These are phyloP conservation scores for Drosophila borealis DNA, from an alignment of 2,888 invertebrate genomes.

Conservation along the genomic window DNA sequence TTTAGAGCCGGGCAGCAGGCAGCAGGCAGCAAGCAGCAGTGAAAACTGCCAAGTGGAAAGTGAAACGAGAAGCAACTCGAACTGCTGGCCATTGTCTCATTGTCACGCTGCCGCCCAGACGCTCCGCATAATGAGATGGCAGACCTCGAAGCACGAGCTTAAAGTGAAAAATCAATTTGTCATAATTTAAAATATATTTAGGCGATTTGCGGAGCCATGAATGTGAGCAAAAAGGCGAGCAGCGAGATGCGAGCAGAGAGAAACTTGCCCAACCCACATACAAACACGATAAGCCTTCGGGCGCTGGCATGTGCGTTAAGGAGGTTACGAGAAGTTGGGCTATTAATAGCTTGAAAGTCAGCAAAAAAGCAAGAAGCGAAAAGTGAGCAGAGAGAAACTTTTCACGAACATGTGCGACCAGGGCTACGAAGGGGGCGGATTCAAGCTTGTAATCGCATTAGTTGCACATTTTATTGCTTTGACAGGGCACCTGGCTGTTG, in stretches of 20 bases:
- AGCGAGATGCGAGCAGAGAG: slow-evolving; percentile 2
- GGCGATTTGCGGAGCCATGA: slow-evolving; percentile 29
- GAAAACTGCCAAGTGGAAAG: slow-evolving; percentile 21
- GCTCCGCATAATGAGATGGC: slow-evolving; percentile 75
- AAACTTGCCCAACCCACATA: not conserved
- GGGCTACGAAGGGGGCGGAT: not conserved
- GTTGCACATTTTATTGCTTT: slow-evolving; percentile 74
- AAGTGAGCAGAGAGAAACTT: slow-evolving; percentile 10
- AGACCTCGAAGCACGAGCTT: slow-evolving; percentile 34
- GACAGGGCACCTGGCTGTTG: slow-evolving; percentile 28
- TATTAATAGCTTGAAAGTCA: not conserved
- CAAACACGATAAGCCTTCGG: not conserved
- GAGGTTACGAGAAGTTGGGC: too few relatives aligned
- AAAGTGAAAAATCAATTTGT: slow-evolving; percentile 61
- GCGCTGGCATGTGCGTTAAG: too few relatives aligned
- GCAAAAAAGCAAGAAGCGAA: not conserved
- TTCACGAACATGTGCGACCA: not conserved
- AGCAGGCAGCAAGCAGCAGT: slow-evolving; percentile 2
- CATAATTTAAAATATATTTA: slow-evolving; percentile 69
- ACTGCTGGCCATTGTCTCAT: slow-evolving; percentile 62
- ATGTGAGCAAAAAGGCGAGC: not conserved
- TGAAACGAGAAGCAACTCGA: slow-evolving; percentile 9
- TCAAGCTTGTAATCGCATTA: slow-evolving; percentile 70
- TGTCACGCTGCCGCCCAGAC: slow-evolving; percentile 70
- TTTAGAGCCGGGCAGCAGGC: slow-evolving; percentile 21